Base-by-base conservation (phyloP, 2,797 vertebrate species). In the Tragelaphus eurycerus region DNA sequence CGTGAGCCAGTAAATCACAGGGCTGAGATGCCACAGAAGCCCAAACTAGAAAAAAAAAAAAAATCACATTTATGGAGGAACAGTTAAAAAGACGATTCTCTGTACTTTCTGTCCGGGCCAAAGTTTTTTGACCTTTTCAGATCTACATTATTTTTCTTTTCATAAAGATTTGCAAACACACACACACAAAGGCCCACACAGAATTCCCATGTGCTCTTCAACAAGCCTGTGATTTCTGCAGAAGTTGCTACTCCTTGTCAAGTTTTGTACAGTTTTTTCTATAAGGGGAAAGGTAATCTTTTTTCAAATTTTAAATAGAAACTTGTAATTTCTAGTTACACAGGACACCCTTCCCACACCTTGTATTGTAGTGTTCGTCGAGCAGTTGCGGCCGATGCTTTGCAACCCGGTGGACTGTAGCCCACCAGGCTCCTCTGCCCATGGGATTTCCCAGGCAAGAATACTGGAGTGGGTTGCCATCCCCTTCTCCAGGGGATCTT, bases 1-100 rank as follows among this genome's bases (percentile, higher is more conserved):
- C 16, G 29, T 59, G 54, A 78, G 54, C 21, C 83, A 67, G 62
- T 54, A 76, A 86, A 78, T 82, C 82, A 31, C 48, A 64, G 25
- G 71, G 62, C 87, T 96, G 91, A 86, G n/a, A 71, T 38, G 71
- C 46, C 55, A 34, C 82, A 92, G 79, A 84, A 96, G 34, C 52
- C n/a, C 27, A 16, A 31, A 3, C 6, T 12, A 43, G 31, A 4
- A 2, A 17, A 43, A 60, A 17, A 43, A 60, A 34, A 60, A 76
- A 60, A 34, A 27, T 60, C 52, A 46, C 46, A 43, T 74, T 48
- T 87, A 88, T 14, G 15, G 14, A 88, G 76, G 43, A 71, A 12
- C 7, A n/a, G 71, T 64, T 83, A 43, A 82, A 91, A 92, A 91
- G 60, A 81, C 21, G 59, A 27, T 34, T 11, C 52, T 86, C 82